phyloP scores from a whole-genome alignment of 2,113 vertebrate genomes.

The Dicrurus megarhynchus region DNA sequence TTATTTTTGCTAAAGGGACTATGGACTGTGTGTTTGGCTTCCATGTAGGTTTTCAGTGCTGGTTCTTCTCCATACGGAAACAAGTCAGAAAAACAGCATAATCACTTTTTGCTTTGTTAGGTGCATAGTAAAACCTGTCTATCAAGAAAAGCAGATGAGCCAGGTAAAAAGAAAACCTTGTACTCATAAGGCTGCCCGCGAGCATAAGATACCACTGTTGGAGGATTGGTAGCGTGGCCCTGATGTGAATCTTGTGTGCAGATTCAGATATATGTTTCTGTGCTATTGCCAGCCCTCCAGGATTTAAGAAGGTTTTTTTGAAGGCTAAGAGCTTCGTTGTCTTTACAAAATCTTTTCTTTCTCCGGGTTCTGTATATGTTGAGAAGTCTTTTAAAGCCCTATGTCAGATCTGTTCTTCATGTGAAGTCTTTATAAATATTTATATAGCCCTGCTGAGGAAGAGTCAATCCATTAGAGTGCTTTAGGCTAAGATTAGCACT shows the following conservation, averaged over 20 bases:
- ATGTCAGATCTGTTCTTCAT: not conserved
- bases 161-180: not conserved
- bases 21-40: not conserved
- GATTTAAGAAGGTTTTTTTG: not conserved
- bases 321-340: not conserved
- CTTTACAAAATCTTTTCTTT: not conserved
- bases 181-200: not conserved
- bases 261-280: not conserved
- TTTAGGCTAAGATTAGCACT: conserved; percentile 59
- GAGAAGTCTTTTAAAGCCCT: not conserved
- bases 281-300: not conserved
- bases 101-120: not conserved
- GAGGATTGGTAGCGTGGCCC: rapidly evolving
- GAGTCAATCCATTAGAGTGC: conserved; percentile 40
- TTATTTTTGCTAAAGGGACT: not conserved
- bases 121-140: not conserved
- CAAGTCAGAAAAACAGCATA: not conserved
- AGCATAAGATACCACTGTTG: not conserved
- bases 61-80: not conserved
- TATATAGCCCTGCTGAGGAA: conserved; percentile 26
- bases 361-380: not conserved
- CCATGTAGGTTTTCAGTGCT: not conserved
- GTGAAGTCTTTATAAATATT: conserved; percentile 52
- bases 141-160: not conserved
- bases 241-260: not conserved